Percentiles rank a stretch among this genome's conserved stretches.
Conservation (phyloP, 1,140 invertebrate genomes). For the Aphelenchoides fujianensis region DNA sequence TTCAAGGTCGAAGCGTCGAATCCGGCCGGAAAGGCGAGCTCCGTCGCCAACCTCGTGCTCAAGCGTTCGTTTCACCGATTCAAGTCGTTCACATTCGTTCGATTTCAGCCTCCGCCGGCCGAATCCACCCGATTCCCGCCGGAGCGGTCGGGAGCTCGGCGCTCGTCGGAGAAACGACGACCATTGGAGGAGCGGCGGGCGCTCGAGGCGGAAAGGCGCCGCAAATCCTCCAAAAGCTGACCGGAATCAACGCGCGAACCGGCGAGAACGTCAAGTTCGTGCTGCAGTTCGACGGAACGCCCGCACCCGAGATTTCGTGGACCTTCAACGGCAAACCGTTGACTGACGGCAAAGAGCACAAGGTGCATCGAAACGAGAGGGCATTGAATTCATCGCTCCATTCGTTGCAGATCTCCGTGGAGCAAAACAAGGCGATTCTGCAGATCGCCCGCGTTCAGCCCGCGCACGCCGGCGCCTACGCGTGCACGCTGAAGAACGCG, state of each 20-base stretch:
- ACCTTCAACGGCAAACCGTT: slow-evolving; percentile 54
- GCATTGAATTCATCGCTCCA: background rate
- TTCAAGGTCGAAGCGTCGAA: slow-evolving; percentile 61
- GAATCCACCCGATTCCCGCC: slow-evolving; percentile 41
- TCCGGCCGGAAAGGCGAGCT: slow-evolving; percentile 59
- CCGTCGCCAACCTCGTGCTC: slow-evolving; percentile 58
- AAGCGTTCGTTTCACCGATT: slow-evolving; percentile 42
- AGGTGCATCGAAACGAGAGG: slow-evolving; percentile 38
- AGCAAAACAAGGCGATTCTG: slow-evolving; percentile 54
- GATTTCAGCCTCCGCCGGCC: slow-evolving; percentile 52
- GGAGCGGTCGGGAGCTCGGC: slow-evolving; percentile 19
- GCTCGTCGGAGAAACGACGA: too few species aligned
- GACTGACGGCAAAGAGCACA: slow-evolving; percentile 43
- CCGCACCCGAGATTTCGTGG: slow-evolving; percentile 55
- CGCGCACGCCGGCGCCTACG: slow-evolving; percentile 50
- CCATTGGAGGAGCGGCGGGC: too few species aligned
- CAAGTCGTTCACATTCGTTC: too few species aligned
- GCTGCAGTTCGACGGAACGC: slow-evolving; percentile 57
- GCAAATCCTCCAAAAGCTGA: slow-evolving; percentile 55
- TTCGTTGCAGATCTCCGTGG: slow-evolving; percentile 50
- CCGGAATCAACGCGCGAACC: slow-evolving; percentile 49
- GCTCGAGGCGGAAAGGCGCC: too few species aligned
- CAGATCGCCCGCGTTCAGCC: slow-evolving; percentile 53
- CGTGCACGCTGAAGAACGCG: slow-evolving; percentile 41
- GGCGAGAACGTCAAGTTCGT: slow-evolving; percentile 58